Percentiles rank a stretch among this genome's conserved stretches.
Conservation (phyloP, 2,888 invertebrate species). For the Eilema depressum region DNA sequence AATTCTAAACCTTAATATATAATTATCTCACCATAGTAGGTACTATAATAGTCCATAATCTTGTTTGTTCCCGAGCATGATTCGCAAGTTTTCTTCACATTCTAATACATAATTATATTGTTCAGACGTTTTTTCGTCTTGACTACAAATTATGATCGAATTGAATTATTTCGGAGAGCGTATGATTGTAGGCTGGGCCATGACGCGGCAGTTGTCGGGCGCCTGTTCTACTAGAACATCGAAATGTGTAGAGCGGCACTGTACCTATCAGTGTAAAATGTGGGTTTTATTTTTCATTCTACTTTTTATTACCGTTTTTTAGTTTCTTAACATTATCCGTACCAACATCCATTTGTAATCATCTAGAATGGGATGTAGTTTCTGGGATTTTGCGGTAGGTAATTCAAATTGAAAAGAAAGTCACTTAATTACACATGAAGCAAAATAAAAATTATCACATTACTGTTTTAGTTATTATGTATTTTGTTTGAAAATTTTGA, state of each 20-base stretch:
- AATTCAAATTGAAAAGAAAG: too few relatives aligned
- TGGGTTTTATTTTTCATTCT: neutral
- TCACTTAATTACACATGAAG: too few relatives aligned
- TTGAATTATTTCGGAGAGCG: slow-evolving; percentile 81
- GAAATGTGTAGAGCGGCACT: slow-evolving; percentile 32
- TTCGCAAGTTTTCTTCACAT: slow-evolving; percentile 73
- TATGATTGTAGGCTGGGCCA: slow-evolving; percentile 76
- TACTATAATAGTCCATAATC: slow-evolving; percentile 32
- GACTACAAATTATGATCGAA: slow-evolving; percentile 80
- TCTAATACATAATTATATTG: slow-evolving; percentile 85
- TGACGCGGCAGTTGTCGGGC: slow-evolving; percentile 72
- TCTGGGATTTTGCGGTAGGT: too few relatives aligned
- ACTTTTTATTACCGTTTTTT: neutral
- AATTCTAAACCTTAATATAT: slow-evolving; percentile 25
- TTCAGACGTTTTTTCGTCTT: slow-evolving; percentile 78
- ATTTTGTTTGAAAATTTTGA: too few relatives aligned
- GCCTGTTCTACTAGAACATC: slow-evolving; percentile 47
- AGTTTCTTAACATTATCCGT: neutral
- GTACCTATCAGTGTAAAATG: neutral
- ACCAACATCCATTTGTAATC: neutral
- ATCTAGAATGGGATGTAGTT: too few relatives aligned
- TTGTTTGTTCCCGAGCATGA: slow-evolving; percentile 61
- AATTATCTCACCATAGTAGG: slow-evolving; percentile 30
- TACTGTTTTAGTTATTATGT: too few relatives aligned
- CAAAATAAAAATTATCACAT: too few relatives aligned